Evolutionary conservation across 2,113 vertebrate genomes (phyloP), one percentile per base, ranked within the genome.

Genomic region (Actenoides lindsayi): DNA sequence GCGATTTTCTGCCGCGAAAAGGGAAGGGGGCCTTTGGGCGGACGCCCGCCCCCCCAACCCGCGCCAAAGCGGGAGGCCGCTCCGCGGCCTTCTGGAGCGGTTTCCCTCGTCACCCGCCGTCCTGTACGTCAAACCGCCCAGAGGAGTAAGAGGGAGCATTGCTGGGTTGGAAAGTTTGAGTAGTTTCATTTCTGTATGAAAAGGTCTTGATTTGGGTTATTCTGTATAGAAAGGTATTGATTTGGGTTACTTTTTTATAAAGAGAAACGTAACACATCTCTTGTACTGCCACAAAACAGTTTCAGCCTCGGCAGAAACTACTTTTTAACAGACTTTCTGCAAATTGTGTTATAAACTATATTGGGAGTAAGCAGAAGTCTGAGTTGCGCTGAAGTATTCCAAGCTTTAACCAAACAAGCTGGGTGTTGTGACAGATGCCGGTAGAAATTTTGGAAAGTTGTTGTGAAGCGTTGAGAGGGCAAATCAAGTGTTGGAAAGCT

Each of bases 51-150:
- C n/a, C n/a, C n/a, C n/a, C n/a, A n/a, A n/a, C 37, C 37, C 37
- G 37, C 37, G 37, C 37, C 37, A 8, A 8, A 37, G 37, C 37
- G 37, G 17, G 5, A 0, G 5, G 0, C 2, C 2, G 30, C 5
- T 3, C 8, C 6, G 4, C 7, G 37, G 13, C 4, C 9, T 2
- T 12, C 15, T 7, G 23, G n/a, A 1, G 30, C 19, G 28, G 1
- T 3, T 7, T 17, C 20, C 3, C 11, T 7, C 17, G 4, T 8
- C 10, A 3, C 19, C 25, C 24, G 44, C 2, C 53, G 3, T 3
- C 19, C 3, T 1, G 4, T 3, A 4, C 6, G 3, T 1, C 53
- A 19, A 27, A 8, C 10, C 0, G 0, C 13, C 7, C 1, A 3
- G 2, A 12, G 12, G 39, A 41, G 0, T 11, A 11, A 13, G 1